Conservation (phyloP, 2,113 vertebrate species). For the Erinaceus europaeus region DNA sequence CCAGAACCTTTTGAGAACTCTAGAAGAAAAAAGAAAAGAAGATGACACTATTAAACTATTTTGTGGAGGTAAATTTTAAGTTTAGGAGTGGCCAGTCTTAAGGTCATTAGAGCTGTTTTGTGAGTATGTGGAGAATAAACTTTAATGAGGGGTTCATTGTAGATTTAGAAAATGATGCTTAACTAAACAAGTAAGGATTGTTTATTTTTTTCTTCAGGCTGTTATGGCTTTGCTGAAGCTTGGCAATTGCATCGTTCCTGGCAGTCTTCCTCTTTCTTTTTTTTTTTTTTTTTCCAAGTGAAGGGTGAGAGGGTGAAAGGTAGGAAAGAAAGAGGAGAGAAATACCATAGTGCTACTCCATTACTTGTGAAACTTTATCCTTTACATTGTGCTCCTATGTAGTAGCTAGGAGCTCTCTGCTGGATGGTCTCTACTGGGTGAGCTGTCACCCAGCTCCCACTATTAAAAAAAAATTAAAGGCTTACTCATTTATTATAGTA, state of each 20-base stretch:
- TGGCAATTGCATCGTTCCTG: too few species aligned
- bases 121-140: background rate
- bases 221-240: background rate
- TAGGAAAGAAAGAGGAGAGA: too few species aligned
- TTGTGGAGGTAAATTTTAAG: slow-evolving; percentile 1
- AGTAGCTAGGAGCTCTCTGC: too few species aligned
- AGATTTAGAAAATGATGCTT: background rate
- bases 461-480: too few species aligned
- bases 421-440: too few species aligned
- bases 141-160: background rate
- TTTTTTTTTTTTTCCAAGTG: too few species aligned
- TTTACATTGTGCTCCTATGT: too few species aligned
- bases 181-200: background rate
- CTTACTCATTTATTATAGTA: background rate
- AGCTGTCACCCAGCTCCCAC: too few species aligned
- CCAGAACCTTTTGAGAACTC: slow-evolving; percentile 9
- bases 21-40: background rate
- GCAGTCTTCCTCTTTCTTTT: too few species aligned
- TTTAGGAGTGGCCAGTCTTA: background rate
- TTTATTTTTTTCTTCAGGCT: background rate
- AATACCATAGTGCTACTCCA: too few species aligned
- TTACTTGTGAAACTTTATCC: too few species aligned
- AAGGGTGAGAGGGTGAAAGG: too few species aligned
- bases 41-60: background rate
- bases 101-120: background rate